Percentiles rank a stretch among this genome's conserved stretches.
Evolutionary conservation across 2,797 vertebrate species (phyloP).

Genomic region (Adelosebastes latens): DNA sequence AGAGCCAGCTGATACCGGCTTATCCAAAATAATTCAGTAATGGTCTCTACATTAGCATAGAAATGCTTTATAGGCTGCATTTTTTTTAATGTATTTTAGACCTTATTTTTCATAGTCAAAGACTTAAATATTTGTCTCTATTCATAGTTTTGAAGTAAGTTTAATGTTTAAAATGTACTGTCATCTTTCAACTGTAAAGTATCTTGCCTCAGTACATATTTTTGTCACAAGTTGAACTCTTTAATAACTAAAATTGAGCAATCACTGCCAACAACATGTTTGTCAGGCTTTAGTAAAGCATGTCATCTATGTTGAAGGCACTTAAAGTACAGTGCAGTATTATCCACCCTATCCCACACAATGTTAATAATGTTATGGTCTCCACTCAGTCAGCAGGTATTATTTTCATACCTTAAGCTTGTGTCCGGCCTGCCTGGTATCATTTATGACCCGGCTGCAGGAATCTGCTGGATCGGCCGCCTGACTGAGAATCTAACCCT

Average conservation of each 20-base stretch:
- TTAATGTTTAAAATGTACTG: background rate
- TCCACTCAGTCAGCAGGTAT: constrained; percentile 59
- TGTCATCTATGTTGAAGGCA: constrained; percentile 24
- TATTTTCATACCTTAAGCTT: constrained; percentile 57
- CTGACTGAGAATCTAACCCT: constrained; percentile 47
- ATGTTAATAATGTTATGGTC: constrained; percentile 34
- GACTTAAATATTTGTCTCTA: background rate
- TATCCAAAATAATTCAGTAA: background rate
- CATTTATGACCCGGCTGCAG: constrained; percentile 58
- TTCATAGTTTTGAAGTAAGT: background rate
- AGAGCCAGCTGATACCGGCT: background rate
- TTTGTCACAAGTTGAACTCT: background rate
- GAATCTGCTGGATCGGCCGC: constrained; percentile 59
- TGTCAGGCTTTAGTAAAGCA: constrained; percentile 27
- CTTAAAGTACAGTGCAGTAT: constrained; percentile 24
- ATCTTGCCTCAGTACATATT: background rate
- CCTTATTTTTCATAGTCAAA: background rate
- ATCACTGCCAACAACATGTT: background rate
- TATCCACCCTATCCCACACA: constrained; percentile 17
- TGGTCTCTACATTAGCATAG: background rate
- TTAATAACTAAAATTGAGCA: background rate
- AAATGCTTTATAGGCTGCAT: background rate
- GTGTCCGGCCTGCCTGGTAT: constrained; percentile 26
- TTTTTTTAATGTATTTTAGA: background rate
- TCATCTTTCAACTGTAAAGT: background rate